Base-by-base conservation (phyloP, 2,888 invertebrate genomes). In the Ferdinandea cuprea region DNA sequence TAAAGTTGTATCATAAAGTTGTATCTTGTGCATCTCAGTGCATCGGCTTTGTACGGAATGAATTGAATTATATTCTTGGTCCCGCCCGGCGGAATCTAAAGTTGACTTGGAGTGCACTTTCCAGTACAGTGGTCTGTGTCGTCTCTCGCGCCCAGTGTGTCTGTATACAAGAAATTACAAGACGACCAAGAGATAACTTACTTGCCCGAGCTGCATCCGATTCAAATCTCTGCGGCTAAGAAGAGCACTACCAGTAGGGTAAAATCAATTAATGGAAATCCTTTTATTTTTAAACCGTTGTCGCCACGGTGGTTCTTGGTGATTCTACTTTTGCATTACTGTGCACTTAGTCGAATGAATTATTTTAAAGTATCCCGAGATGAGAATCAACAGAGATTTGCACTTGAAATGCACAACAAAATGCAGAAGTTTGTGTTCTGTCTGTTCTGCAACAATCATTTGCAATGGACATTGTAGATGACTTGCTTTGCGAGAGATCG, bases 31-130 rank as follows among this genome's bases (percentile, higher is more conserved):
- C n/a, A n/a, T n/a, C n/a, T n/a, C 17, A 46, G 54, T 63, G 54
- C 52, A 81, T 81, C 76, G 74, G 69, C 66, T 80, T 73, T 74
- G 50, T 61, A 32, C 52, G 28, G 56, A 42, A 17, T 63, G 80
- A 69, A 74, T 71, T 81, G 69, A 40, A 46, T 48, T 40, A 54
- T n/a, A 44, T 58, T 32, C 28, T 30, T 42, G 9, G 40, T 50
- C 50, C 80, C 56, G 48, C 59, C 69, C 44, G 76, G 9, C 63
- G 30, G 69, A 81, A 40, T 76, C 76, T 71, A 65, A 76, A 81
- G 81, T 77, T 71, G 63, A 63, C 81, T 66, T 77, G 81, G 80
- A 81, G 76, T 81, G 80, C 63, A 80, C 80, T 80, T 69, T 74
- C 58, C 48, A 46, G 80, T 81, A 40, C 65, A 76, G 65, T 81